phyloP scores from a whole-genome alignment of 2,797 vertebrate species.

The Myoxocephalus aenaeus region DNA sequence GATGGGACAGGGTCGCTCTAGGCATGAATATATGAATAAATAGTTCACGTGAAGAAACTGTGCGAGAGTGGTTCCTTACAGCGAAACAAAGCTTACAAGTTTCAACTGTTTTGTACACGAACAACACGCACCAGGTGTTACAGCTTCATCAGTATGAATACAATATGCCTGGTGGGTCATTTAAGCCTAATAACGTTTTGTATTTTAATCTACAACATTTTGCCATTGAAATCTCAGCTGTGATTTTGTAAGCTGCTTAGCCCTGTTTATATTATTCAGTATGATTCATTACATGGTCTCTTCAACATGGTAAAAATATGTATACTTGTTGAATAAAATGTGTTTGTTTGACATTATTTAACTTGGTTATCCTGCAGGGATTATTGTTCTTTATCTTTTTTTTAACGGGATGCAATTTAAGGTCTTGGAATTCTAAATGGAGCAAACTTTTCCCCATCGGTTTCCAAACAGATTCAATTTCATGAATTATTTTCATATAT shows the following conservation, averaged over 20 bases:
- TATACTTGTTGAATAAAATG: conserved; percentile 2
- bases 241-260: not conserved
- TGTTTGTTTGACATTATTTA: not conserved
- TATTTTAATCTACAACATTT: not conserved
- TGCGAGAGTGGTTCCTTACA: conserved; percentile 46
- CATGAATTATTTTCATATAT: not conserved
- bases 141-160: conserved; percentile 19
- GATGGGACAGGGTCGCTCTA: conserved; percentile 58
- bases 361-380: not conserved
- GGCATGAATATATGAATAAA: conserved; percentile 77
- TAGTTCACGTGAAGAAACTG: conserved; percentile 45
- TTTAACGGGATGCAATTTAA: not conserved
- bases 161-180: not conserved
- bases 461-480: conserved; percentile 5
- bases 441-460: not conserved
- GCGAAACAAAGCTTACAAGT: conserved; percentile 37
- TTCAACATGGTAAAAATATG: not conserved
- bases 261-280: not conserved
- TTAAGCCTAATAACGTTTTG: not conserved
- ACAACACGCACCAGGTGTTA: conserved; percentile 30
- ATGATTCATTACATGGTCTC: conserved; percentile 1
- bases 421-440: not conserved
- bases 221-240: not conserved
- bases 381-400: conserved; percentile 1
- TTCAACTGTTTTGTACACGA: conserved; percentile 14